Conservation (phyloP, 2,113 vertebrate species). For the Campylomormyrus numenius region DNA sequence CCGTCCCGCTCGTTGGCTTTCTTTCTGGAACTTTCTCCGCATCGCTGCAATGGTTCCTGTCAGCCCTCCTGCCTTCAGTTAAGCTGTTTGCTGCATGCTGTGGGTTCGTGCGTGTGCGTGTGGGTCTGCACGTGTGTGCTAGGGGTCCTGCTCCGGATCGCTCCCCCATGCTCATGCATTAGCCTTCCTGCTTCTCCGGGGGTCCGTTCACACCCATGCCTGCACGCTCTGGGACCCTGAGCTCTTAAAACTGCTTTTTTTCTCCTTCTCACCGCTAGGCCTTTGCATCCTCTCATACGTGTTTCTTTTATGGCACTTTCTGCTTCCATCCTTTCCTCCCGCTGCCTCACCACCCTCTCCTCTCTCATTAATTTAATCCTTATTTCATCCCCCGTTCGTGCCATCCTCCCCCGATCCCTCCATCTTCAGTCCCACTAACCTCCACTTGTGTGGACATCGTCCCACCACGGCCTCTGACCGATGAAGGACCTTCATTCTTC, state of each 20-base stretch:
- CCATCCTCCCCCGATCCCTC: not conserved
- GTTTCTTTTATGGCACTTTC: not conserved
- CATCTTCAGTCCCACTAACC: not conserved
- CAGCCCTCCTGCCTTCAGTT: not conserved
- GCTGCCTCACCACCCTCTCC: not conserved
- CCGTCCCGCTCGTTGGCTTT: not conserved
- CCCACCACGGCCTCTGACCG: not conserved
- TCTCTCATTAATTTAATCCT: not conserved
- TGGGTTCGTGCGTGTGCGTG: not conserved
- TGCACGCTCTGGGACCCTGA: not conserved
- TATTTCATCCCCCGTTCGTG: not conserved
- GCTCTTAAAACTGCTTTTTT: not conserved
- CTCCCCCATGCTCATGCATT: not conserved
- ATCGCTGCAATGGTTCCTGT: not conserved
- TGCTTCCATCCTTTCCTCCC: not conserved
- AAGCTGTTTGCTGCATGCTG: conserved; percentile 3
- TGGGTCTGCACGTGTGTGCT: not conserved
- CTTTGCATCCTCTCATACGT: not conserved
- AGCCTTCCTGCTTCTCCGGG: not conserved
- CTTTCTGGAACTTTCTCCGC: not conserved
- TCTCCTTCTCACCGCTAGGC: not conserved
- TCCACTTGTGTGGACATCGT: no score
- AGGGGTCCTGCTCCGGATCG: not conserved
- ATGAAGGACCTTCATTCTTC: not conserved
- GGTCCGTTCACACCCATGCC: not conserved